These are phyloP conservation scores for Cynopterus sphinx DNA, from an alignment of 2,797 vertebrate genomes.

Conservation along the genomic window DNA sequence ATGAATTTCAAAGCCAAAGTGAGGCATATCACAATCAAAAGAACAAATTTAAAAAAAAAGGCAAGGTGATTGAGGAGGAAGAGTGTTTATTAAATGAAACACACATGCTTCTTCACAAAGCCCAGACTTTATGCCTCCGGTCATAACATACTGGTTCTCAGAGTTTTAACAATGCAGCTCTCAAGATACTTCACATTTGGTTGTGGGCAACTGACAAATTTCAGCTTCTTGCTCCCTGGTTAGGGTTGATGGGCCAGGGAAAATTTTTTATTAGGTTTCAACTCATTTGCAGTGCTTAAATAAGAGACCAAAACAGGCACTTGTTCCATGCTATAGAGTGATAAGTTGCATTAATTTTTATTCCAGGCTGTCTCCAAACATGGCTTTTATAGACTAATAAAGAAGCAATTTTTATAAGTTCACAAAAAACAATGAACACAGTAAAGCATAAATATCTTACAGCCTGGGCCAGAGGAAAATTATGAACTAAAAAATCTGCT, in stretches of 20 bases:
- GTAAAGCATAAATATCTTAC: constrained; percentile 66
- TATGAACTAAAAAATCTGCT: constrained; percentile 47
- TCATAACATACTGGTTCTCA: neutral
- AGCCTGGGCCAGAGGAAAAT: constrained; percentile 64
- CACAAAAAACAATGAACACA: constrained; percentile 70
- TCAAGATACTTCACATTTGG: constrained; percentile 21
- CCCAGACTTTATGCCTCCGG: neutral
- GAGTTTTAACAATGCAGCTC: constrained; percentile 46
- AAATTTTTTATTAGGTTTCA: constrained; percentile 77
- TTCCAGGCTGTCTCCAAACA: constrained; percentile 77
- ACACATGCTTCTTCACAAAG: constrained; percentile 42
- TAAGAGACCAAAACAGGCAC: constrained; percentile 58
- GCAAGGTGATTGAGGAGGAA: constrained; percentile 1
- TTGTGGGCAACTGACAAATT: constrained; percentile 59
- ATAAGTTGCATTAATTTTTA: constrained; percentile 79
- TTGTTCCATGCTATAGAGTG: constrained; percentile 70
- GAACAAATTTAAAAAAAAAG: neutral
- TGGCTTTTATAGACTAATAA: constrained; percentile 77
- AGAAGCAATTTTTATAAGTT: constrained; percentile 79
- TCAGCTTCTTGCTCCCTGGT: constrained; percentile 50
- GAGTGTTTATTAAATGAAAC: neutral
- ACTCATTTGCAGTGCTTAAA: constrained; percentile 67
- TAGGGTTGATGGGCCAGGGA: constrained; percentile 65
- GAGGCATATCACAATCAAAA: constrained; percentile 19
- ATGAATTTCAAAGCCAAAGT: constrained; percentile 62